These are phyloP conservation scores for Poeciliopsis prolifica DNA, from an alignment of 2,113 vertebrate species.

Conservation along the genomic window DNA sequence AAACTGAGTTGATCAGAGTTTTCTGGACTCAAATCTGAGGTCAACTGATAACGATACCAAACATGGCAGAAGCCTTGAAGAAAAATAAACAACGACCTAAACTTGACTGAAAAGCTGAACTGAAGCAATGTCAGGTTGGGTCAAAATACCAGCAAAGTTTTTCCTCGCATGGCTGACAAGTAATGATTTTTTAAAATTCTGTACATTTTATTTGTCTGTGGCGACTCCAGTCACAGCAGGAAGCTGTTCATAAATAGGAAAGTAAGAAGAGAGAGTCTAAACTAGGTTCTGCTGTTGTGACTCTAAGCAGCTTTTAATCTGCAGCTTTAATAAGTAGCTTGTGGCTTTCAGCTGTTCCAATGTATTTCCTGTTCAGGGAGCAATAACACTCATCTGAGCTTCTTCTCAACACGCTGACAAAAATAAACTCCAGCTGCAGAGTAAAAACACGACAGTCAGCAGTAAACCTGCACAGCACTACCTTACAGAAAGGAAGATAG, in stretches of 20 bases:
- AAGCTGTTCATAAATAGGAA: neutral
- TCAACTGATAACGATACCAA: no score
- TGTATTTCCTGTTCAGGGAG: conserved; percentile 8
- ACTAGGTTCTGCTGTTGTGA: neutral
- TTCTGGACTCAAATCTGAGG: no score
- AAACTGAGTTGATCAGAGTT: no score
- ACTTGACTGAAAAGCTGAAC: no score
- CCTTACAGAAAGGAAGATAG: neutral
- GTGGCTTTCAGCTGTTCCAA: neutral
- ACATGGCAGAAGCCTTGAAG: no score
- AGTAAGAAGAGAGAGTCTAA: neutral
- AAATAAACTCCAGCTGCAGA: neutral
- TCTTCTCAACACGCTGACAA: neutral
- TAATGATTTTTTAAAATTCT: no score
- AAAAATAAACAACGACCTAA: no score
- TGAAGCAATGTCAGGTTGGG: no score
- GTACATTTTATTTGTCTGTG: no score
- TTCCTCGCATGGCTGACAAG: neutral
- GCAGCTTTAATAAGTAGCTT: neutral
- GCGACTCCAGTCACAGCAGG: no score
- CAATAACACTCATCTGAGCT: neutral
- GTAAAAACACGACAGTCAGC: neutral
- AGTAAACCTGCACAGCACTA: neutral
- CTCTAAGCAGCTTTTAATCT: neutral
- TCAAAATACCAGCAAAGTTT: neutral